Evolutionary conservation across 2,888 invertebrate species (phyloP), one percentile per base, ranked within the genome.

Genomic region (Microctonus hyperodae): DNA sequence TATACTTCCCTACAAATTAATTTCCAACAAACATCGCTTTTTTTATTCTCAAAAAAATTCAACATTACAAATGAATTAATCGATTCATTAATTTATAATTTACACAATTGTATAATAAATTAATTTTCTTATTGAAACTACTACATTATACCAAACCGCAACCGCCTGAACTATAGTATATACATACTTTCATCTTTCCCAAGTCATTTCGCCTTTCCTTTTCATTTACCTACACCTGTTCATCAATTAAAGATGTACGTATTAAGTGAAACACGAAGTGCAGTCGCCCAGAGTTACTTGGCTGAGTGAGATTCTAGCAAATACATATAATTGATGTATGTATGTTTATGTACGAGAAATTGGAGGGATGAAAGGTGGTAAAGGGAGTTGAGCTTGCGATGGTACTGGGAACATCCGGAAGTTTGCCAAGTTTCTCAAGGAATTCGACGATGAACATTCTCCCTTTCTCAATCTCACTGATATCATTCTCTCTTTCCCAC

Each of bases 241-340:
- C 33, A 33, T 55, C 55, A 55, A 55, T 55, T 55, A 55, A 55
- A 55, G 55, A 55, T 55, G 55, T 55, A 55, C 55, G 20, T 28
- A 55, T 55, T 55, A 55, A 55, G 55, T 55, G 20, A 55, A 28
- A 55, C 55, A 55, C 55, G 33, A 31, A 31, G 51, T 33, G 28
- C 16, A 33, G 33, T 33, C 28, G 20, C 16, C 33, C 16, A 33
- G 33, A 28, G 16, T 55, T 28, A 28, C 33, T 33, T 28, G 16
- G 10, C 16, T 55, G 51, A 51, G 51, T 51, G 25, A 25, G 51
- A 51, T 51, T 22, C 51, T 51, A n/a, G 51, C n/a, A 11, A 51
- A 44, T 16, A 16, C n/a, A 44, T 44, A 44, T 44, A 44, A 5
- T n/a, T n/a, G n/a, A 28, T 28, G 28, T 44, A 44, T 7, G 16